phyloP scores from a whole-genome alignment of 2,113 vertebrate species.

The Dasyurus viverrinus region DNA sequence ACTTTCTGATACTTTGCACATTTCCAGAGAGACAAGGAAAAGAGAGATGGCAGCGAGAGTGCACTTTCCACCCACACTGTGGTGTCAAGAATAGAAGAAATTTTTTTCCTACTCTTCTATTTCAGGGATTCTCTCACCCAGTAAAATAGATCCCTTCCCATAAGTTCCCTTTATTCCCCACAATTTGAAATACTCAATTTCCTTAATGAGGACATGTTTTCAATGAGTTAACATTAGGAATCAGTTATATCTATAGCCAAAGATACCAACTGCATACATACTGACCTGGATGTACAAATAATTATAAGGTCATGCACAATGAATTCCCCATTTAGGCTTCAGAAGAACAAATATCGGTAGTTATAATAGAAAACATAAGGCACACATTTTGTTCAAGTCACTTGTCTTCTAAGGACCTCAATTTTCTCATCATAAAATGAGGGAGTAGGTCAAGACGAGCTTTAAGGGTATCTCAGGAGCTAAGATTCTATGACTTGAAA shows the following conservation, averaged over 20 bases:
- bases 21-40: neutral
- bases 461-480: neutral
- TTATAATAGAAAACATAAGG: neutral
- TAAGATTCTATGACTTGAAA: neutral
- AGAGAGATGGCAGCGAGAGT: neutral
- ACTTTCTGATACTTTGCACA: conserved; percentile 4
- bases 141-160: neutral
- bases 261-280: neutral
- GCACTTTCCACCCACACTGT: neutral
- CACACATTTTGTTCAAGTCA: neutral
- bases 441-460: neutral
- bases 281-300: neutral
- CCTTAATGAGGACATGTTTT: neutral
- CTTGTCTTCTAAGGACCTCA: neutral
- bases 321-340: neutral
- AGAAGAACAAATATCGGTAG: neutral
- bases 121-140: neutral
- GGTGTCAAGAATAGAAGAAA: neutral
- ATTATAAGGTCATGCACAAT: neutral
- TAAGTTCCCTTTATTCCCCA: neutral
- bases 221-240: neutral
- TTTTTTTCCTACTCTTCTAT: neutral
- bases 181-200: neutral
- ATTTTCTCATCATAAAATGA: neutral
- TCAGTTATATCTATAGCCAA: neutral